Evolutionary conservation across 2,113 vertebrate species (phyloP).

Genomic region (Oreochromis spilurus): DNA sequence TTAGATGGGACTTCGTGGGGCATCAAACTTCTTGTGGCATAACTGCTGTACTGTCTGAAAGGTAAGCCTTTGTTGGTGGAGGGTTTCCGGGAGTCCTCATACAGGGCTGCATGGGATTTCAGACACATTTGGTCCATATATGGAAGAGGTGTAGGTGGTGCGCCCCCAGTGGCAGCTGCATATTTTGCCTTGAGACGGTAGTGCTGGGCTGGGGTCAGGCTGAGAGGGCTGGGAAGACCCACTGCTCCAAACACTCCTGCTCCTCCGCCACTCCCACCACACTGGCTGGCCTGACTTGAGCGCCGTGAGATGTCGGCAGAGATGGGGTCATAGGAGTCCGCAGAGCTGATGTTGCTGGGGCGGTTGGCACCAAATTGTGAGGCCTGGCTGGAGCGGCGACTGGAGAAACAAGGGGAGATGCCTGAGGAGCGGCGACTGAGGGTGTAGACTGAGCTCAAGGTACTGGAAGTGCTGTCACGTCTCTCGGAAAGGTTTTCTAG

Average conservation of each 20-base stretch:
- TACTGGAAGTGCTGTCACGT: constrained; percentile 86
- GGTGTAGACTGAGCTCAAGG: constrained; percentile 85
- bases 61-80: constrained; percentile 46
- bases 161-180: constrained; percentile 86
- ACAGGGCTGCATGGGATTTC: constrained; percentile 78
- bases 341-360: constrained; percentile 80
- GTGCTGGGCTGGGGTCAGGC: constrained; percentile 89
- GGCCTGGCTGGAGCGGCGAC: constrained; percentile 83
- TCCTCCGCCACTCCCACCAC: constrained; percentile 71
- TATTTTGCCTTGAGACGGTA: constrained; percentile 90
- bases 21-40: constrained; percentile 73
- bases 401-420: constrained; percentile 89
- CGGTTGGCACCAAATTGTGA: constrained; percentile 78
- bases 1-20: constrained; percentile 75
- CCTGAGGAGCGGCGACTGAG: constrained; percentile 88
- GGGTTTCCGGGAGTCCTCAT: constrained; percentile 73
- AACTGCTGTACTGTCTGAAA: constrained; percentile 76
- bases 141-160: constrained; percentile 87
- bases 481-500: constrained; percentile 77
- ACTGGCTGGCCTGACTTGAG: constrained; percentile 86
- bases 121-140: constrained; percentile 84
- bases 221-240: constrained; percentile 68
- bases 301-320: constrained; percentile 86
- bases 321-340: constrained; percentile 87
- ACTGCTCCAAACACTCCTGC: neutral